These are phyloP conservation scores for Trichopria drosophilae DNA, from an alignment of 2,888 invertebrate species.

Conservation along the genomic window DNA sequence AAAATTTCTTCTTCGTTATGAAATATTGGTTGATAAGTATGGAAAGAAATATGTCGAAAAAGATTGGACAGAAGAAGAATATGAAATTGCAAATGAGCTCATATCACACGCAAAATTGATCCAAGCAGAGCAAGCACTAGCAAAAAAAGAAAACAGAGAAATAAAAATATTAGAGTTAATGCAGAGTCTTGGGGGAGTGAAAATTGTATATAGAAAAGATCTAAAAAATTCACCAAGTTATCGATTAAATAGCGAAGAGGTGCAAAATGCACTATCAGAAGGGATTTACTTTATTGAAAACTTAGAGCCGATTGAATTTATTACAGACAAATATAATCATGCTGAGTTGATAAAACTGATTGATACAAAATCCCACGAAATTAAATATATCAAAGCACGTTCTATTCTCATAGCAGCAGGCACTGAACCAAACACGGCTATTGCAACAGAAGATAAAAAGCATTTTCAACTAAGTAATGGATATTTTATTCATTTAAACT, in stretches of 20 bases:
- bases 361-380: constrained; percentile 19
- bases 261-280: constrained; percentile 17
- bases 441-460: constrained; percentile 21
- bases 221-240: constrained; percentile 18
- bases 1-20: constrained; percentile 26
- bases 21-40: constrained; percentile 23
- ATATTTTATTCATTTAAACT: constrained; percentile 18
- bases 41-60: constrained; percentile 23
- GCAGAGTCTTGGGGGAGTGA: constrained; percentile 17
- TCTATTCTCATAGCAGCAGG: constrained; percentile 22
- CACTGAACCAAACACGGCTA: constrained; percentile 17
- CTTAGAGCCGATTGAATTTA: constrained; percentile 15
- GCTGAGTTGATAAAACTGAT: constrained; percentile 16
- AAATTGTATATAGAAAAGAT: constrained; percentile 19
- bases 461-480: constrained; percentile 21
- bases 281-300: constrained; percentile 21
- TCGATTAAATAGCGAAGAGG: constrained; percentile 22
- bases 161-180: constrained; percentile 27
- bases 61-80: constrained; percentile 24
- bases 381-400: constrained; percentile 17
- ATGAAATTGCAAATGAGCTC: constrained; percentile 22
- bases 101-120: constrained; percentile 25
- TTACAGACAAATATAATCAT: constrained; percentile 13
- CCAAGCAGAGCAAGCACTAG: constrained; percentile 22
- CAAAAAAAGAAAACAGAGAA: constrained; percentile 26